A percentile compares a stretch with the other conserved stretches of the same genome.
phyloP scores from a whole-genome alignment of 2,113 vertebrate genomes.

The Antigone vipio region DNA sequence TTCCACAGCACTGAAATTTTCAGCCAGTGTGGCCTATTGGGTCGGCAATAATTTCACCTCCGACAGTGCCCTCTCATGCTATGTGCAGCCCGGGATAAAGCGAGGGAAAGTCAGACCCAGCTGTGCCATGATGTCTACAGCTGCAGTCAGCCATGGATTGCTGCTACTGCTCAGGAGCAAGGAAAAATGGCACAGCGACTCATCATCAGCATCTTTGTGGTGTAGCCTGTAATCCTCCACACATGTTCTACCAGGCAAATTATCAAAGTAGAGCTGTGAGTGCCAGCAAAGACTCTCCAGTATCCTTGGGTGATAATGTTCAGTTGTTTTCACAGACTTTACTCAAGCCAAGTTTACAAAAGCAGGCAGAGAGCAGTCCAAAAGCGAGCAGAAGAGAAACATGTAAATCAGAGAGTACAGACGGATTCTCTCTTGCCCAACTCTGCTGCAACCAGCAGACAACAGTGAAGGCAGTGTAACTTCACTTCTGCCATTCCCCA shows the following conservation, averaged over 20 bases:
- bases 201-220: not conserved
- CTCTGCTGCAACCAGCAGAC: not conserved
- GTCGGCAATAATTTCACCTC: not conserved
- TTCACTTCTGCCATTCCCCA: not conserved
- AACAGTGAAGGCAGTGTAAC: not conserved
- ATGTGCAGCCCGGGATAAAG: not conserved
- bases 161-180: not conserved
- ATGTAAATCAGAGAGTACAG: not conserved
- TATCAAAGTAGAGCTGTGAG: not conserved
- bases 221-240: not conserved
- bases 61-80: not conserved
- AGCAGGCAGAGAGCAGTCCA: not conserved
- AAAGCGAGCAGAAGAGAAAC: not conserved
- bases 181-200: not conserved
- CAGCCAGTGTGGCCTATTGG: not conserved
- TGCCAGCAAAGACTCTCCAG: not conserved
- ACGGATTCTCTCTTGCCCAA: rapidly evolving
- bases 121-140: not conserved
- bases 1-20: not conserved
- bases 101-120: not conserved
- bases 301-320: slow-evolving; percentile 1
- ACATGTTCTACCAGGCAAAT: not conserved
- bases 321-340: not conserved
- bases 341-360: not conserved
- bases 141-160: not conserved